Base-by-base conservation (phyloP, 2,888 invertebrate genomes). In the Orthonychiurus folsomi region DNA sequence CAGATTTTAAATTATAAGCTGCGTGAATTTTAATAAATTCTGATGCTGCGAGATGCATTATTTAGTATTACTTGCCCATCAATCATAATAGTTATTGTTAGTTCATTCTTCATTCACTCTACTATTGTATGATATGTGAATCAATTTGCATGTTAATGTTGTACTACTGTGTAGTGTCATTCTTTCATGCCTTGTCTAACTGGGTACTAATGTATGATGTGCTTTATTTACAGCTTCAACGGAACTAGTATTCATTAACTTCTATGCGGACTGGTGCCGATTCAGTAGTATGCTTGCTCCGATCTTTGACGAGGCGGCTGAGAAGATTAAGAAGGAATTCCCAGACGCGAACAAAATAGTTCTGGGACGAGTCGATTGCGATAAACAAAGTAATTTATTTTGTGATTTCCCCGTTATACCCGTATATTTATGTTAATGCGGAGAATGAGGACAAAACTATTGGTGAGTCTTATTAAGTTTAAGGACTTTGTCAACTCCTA, bases 201-300 rank as follows among this genome's bases (percentile, higher is more conserved):
- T n/a, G n/a, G n/a, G n/a, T n/a, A 47, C 9, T n/a, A 23, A 23
- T 18, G 27, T 60, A 56, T 56, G 56, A 28, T 69, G 52, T 56
- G 20, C 26, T 73, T 73, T 70, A 73, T 73, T 86, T 87, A 69
- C 83, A 94, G 95, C 89, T 66, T 86, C 88, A 65, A 92, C 94
- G 83, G 96, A 99, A 81, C 81, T 99, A 78, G 95, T 97, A 66
- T 90, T 99, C 79, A 86, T 99, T 67, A 99, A 99, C 81, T 99
- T 99, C 80, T 99, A 97, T 80, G 99, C 99, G 28, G 96, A 99
- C 77, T 99, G 99, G 99, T 99, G 99, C 80, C 86, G 92, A 75
- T 99, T 97, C 81, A 97, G 97, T 81, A 96, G 93, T 78, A 85
- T 94, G 80, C 81, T 99, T 76, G 89, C 90, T 78, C 99, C 99